Base-by-base conservation (phyloP, 2,888 invertebrate genomes). In the Pyrrhosoma nymphula region DNA sequence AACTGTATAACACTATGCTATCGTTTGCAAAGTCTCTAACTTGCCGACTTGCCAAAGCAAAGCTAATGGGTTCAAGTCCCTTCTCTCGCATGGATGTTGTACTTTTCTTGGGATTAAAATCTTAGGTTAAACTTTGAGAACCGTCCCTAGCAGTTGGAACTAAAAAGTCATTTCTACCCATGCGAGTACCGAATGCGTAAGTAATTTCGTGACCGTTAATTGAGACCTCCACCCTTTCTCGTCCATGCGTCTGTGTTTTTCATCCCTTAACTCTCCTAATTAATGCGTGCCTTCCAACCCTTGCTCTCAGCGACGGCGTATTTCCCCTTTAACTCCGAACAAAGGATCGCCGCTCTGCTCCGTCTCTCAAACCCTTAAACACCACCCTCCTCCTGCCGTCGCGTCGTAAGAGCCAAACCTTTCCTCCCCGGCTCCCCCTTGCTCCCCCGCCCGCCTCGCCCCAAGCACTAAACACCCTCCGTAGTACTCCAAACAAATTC, bases 241-340 rank as follows among this genome's bases (percentile, higher is more conserved):
- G 55, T 23, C 18, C 26, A 26, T 3, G 20, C n/a, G 55, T 26
- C n/a, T 89, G 55, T 55, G 8, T 56, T 89, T 55, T 89, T 56
- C 82, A 82, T 82, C 56, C 56, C n/a, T 56, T 89, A 26, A 56
- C 89, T 89, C 56, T 55, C 88, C 39, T 55, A 89, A 89, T 56
- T 89, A 89, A 89, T 56, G 55, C 89, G 55, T 82, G 82, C 55
- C 56, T 89, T 39, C 47, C 47, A 89, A 47, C 56, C 89, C 23
- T 55, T 56, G 20, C 89, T n/a, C n/a, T n/a, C 55, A n/a, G 12
- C 47, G 10, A 18, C 26, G 14, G 14, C 16, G n/a, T 26, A 55
- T 55, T 89, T 89, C 89, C 89, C 89, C 89, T 89, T 89, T 89
- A 89, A 89, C 20, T 89, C 89, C 47, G 35, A n/a, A 89, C 89